These are phyloP conservation scores for Argyrosomus regius DNA, from an alignment of 2,797 vertebrate species.

Conservation along the genomic window DNA sequence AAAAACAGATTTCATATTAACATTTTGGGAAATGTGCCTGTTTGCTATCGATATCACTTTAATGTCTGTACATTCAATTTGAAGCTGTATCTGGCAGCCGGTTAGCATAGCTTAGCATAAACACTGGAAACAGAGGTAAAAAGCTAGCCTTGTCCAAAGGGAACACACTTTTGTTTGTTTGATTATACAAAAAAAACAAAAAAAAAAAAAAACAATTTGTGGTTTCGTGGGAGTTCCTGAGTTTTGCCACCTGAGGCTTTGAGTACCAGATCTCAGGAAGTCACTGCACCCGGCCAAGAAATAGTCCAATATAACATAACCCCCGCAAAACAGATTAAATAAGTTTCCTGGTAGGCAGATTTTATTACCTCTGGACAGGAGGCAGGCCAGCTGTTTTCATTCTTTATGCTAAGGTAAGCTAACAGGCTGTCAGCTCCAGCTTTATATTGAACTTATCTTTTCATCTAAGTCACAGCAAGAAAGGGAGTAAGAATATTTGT, in stretches of 20 bases:
- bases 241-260: no score
- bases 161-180: neutral
- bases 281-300: neutral
- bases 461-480: constrained; percentile 7
- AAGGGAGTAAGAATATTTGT: constrained; percentile 12
- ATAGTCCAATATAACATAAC: neutral
- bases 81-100: neutral
- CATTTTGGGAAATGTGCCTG: neutral
- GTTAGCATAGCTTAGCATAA: constrained; percentile 6
- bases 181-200: neutral
- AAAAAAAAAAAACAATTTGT: neutral
- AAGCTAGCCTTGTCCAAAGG: neutral
- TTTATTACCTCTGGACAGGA: neutral
- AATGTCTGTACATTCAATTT: neutral
- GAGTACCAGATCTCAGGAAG: no score
- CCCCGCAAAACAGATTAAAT: constrained; percentile 12
- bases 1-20: constrained; percentile 5
- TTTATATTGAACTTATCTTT: neutral
- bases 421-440: neutral
- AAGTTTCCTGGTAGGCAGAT: neutral
- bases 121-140: neutral
- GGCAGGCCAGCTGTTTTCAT: neutral
- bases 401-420: neutral
- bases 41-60: neutral
- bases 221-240: neutral